These are phyloP conservation scores for Octopus bimaculoides DNA, from an alignment of 1,140 invertebrate species.

Conservation along the genomic window DNA sequence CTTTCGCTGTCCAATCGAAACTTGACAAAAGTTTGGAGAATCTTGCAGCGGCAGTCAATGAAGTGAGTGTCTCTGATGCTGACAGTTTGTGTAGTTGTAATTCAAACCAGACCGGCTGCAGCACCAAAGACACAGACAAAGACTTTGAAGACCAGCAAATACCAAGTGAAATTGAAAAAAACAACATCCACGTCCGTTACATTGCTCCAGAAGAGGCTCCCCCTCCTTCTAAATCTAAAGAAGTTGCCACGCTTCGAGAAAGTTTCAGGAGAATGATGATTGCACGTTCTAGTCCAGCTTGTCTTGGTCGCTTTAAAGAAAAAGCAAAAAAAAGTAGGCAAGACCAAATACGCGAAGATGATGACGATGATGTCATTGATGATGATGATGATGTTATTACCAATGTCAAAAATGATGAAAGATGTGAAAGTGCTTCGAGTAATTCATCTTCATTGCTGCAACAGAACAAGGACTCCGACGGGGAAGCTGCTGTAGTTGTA, in stretches of 20 bases:
- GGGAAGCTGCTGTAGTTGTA: neutral
- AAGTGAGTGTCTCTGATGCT: slow-evolving; percentile 18
- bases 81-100: neutral
- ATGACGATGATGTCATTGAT: neutral
- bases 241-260: slow-evolving; percentile 45
- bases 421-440: neutral
- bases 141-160: slow-evolving; percentile 1
- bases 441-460: neutral
- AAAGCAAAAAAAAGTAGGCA: neutral
- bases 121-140: neutral
- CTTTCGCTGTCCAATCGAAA: slow-evolving; percentile 29
- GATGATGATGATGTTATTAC: neutral
- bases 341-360: neutral
- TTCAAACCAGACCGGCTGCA: neutral
- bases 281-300: slow-evolving; percentile 38
- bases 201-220: slow-evolving; percentile 46
- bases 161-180: slow-evolving; percentile 12
- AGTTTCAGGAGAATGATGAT: slow-evolving; percentile 51
- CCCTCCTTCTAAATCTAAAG: slow-evolving; percentile 46
- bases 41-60: slow-evolving; percentile 29
- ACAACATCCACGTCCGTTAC: slow-evolving; percentile 26
- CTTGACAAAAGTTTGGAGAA: slow-evolving; percentile 43
- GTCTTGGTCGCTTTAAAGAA: slow-evolving; percentile 22
- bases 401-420: neutral
- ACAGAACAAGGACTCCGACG: neutral